A percentile compares a stretch with the other conserved stretches of the same genome.
Evolutionary conservation across 1,140 invertebrate species (phyloP).

Genomic region (Pissodes strobi): DNA sequence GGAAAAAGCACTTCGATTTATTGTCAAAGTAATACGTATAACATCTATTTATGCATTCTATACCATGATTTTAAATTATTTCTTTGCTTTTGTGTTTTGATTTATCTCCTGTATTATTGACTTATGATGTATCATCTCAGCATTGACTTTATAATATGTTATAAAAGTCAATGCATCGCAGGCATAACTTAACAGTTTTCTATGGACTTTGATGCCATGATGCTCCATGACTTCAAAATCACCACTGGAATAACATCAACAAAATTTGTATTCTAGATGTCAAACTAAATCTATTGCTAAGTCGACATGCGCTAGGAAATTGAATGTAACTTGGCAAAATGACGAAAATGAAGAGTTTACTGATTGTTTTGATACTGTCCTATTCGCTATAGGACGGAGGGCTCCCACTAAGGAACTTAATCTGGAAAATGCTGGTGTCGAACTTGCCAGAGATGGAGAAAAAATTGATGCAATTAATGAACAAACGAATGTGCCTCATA

Average conservation of each 20-base stretch:
- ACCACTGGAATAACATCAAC: slow-evolving; percentile 12
- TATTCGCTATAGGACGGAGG: slow-evolving; percentile 80
- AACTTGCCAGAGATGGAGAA: slow-evolving; percentile 57
- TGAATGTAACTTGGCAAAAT: slow-evolving; percentile 72
- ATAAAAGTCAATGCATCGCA: too few species aligned
- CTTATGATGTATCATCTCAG: too few species aligned
- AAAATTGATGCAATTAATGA: slow-evolving; percentile 74
- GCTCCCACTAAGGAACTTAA: slow-evolving; percentile 73
- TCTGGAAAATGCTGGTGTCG: slow-evolving; percentile 70
- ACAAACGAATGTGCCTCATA: slow-evolving; percentile 83
- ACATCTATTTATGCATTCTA: too few species aligned
- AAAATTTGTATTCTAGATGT: slow-evolving; percentile 53
- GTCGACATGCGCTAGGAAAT: slow-evolving; percentile 62
- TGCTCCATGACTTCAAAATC: too few species aligned
- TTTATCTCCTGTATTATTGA: too few species aligned
- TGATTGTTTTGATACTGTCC: slow-evolving; percentile 79
- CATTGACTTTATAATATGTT: too few species aligned
- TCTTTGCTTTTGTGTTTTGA: too few species aligned
- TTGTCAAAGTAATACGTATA: too few species aligned
- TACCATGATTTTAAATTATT: too few species aligned
- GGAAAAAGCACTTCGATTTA: too few species aligned
- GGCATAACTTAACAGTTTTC: too few species aligned
- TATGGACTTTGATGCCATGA: too few species aligned
- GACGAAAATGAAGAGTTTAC: slow-evolving; percentile 55
- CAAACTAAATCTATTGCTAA: slow-evolving; percentile 80